Evolutionary conservation across 2,888 invertebrate species (phyloP), one percentile per base, ranked within the genome.

Genomic region (Anoplius nigerrimus): DNA sequence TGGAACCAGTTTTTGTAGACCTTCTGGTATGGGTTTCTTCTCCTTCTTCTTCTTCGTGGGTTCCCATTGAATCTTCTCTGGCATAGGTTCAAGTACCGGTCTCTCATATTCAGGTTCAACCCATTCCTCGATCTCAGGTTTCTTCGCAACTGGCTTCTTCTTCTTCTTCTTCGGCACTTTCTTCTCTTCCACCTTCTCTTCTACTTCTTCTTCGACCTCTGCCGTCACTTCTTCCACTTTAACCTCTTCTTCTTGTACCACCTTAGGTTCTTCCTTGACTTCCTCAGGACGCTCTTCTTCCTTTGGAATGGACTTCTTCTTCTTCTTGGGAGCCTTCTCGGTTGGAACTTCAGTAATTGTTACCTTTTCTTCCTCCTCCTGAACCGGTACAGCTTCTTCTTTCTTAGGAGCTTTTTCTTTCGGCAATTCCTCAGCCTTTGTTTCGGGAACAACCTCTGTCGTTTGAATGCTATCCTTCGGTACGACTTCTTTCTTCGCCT

Each of bases 21-120:
- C 63, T 58, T 77, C 72, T 0, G 80, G 75, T 3, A 76, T 22
- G 11, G 75, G 61, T 58, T 78, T 79, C 61, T 85, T 79, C 8
- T 82, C 80, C 22, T 86, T 86, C 56, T 84, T 85, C 62, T 85
- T 83, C 67, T 82, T 87, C 2, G 74, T 66, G n/a, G 85, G 83
- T 57, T 86, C 86, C 83, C 83, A 87, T 45, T 81, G 75, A 67
- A 88, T 85, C 74, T 87, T 88, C 69, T 89, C 89, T 18, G 88
- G 86, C 83, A 88, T 88, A 15, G 87, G 84, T 74, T 89, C 89
- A n/a, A 88, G 68, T 13, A 89, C 86, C 5, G 88, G 86, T 56
- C 86, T 78, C 67, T 85, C 87, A 48, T 87, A 88, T 69, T 87
- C 88, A 2, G 85, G 88, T 71, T 87, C 89, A 58, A 85, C 85